A percentile compares a stretch with the other conserved stretches of the same genome.
Conservation (phyloP, 2,797 vertebrate genomes). For the Triplophysa yarkandensis region DNA sequence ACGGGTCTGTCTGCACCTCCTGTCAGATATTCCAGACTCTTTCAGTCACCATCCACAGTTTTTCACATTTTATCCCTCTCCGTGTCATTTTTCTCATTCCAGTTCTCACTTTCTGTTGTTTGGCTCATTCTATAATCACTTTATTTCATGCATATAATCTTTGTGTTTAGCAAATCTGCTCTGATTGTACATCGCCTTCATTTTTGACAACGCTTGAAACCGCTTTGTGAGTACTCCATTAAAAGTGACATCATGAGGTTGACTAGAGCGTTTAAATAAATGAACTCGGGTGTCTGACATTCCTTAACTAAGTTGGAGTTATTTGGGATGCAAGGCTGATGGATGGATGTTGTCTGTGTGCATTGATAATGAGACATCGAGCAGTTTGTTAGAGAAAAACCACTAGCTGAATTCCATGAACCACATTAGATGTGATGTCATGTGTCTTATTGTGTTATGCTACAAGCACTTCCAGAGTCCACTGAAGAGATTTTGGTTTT, state of each 20-base stretch:
- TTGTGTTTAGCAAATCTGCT: slow-evolving; percentile 1
- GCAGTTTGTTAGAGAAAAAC: slow-evolving; percentile 22
- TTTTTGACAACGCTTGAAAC: not conserved
- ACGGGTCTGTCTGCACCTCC: slow-evolving; percentile 27
- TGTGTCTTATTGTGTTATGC: slow-evolving; percentile 9
- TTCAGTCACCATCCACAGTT: not conserved
- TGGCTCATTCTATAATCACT: not conserved
- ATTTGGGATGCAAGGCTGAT: slow-evolving; percentile 19
- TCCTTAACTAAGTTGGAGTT: slow-evolving; percentile 23
- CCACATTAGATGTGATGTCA: slow-evolving; percentile 29
- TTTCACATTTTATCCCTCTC: not conserved
- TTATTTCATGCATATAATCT: not conserved
- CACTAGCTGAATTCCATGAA: slow-evolving; percentile 31
- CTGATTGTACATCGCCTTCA: not conserved
- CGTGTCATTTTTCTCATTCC: not conserved
- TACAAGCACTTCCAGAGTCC: not conserved
- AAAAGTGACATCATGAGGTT: slow-evolving; percentile 11
- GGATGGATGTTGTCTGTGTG: slow-evolving; percentile 29
- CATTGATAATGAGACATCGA: slow-evolving; percentile 39
- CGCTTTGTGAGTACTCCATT: slow-evolving; percentile 10
- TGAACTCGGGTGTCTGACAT: slow-evolving; percentile 14
- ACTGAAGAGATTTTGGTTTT: slow-evolving; percentile 1
- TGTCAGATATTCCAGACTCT: slow-evolving; percentile 26
- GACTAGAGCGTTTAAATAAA: slow-evolving; percentile 49
- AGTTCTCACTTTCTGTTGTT: not conserved